Base-by-base conservation (phyloP, 2,113 vertebrate genomes). In the Macquaria australasica region DNA sequence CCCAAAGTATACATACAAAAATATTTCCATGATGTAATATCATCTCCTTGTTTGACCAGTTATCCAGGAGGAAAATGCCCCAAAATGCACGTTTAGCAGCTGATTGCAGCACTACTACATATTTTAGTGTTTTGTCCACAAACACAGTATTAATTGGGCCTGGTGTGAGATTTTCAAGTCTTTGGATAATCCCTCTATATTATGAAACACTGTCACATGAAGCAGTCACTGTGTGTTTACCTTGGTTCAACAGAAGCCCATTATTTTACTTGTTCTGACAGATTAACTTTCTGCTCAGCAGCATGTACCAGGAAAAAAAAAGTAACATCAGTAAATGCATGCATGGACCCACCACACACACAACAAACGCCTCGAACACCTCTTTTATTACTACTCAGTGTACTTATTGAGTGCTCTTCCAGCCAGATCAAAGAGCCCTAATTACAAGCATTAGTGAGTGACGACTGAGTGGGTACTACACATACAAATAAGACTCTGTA, bases 371-470 rank as follows among this genome's bases (percentile, higher is more conserved):
- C 60, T 75, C n/a, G 12, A 76, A 64, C 59, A 58, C 73, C 58
- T 87, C 77, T 84, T 75, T 77, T 48, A 77, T 82, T 81, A 66
- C 48, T 76, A 69, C 71, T 71, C 51, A 23, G 67, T 83, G 81
- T 84, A 81, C 82, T 87, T 87, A 81, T 55, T 83, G 87, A 87
- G 81, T 79, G 43, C 83, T 83, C 66, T 72, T 82, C 73, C 81
- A 48, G 59, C 55, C 85, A 83, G 85, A 92, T 84, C 83, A 88
- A 89, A 90, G 88, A 81, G 82, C 62, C 69, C 25, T 90, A 92
- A 93, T 93, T 93, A 89, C 85, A 89, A 8, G 8, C 90, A 93
- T 93, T 92, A 89, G 81, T 81, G 85, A 78, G 64, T 50, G 73
- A 89, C 69, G 72, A 91, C 76, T 82, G 60, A 88, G 84, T 90